phyloP scores from a whole-genome alignment of 2,888 invertebrate species.

The Galeruca laticollis region DNA sequence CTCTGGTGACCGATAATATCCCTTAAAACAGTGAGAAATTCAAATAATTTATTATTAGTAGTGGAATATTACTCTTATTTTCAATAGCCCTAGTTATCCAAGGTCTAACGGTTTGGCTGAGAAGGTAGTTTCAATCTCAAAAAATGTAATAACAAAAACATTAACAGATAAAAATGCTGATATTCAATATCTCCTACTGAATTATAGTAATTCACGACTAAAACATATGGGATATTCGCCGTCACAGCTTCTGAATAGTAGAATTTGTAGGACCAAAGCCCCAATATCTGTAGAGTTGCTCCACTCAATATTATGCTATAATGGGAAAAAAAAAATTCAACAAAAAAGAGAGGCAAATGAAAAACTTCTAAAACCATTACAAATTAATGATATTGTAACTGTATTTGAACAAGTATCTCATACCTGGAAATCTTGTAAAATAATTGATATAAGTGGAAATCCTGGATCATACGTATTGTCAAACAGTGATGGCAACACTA shows the following conservation, averaged over 20 bases:
- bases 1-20: slow-evolving; percentile 41
- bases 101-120: no score
- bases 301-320: not conserved
- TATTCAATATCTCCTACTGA: not conserved
- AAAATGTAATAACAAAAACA: slow-evolving; percentile 28
- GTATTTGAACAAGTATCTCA: no score
- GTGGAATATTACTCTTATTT: slow-evolving; percentile 41
- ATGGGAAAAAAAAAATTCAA: not conserved
- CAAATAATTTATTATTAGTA: slow-evolving; percentile 35
- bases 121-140: slow-evolving; percentile 27
- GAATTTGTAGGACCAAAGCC: not conserved
- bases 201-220: not conserved
- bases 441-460: no score
- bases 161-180: not conserved
- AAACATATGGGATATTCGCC: not conserved
- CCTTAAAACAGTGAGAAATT: slow-evolving; percentile 41
- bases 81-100: no score
- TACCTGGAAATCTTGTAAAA: no score
- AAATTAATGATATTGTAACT: no score
- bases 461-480: no score
- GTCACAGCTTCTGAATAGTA: not conserved
- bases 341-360: not conserved
- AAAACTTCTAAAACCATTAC: no score
- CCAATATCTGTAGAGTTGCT: not conserved
- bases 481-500: no score